Evolutionary conservation across 1,140 invertebrate species (phyloP).

Genomic region (Calliopsis andreniformis): DNA sequence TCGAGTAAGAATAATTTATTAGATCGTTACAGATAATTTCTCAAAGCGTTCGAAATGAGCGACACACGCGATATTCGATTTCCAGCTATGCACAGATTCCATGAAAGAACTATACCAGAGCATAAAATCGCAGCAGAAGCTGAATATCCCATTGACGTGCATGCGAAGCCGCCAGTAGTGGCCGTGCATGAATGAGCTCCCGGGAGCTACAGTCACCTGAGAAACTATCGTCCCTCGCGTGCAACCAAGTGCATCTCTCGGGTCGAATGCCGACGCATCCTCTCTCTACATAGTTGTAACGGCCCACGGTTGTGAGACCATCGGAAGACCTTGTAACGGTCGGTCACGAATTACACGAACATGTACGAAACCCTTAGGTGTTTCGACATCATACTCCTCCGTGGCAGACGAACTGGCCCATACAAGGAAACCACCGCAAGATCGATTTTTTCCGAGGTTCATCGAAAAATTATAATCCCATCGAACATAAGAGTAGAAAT

Average conservation of each 20-base stretch:
- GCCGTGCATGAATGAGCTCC: conserved; percentile 71
- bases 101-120: conserved; percentile 14
- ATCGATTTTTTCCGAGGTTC: too few species aligned
- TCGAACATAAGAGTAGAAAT: too few species aligned
- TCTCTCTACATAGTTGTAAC: conserved; percentile 60
- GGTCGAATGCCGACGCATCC: conserved; percentile 55
- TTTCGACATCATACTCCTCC: too few species aligned
- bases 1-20: too few species aligned
- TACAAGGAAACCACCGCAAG: too few species aligned
- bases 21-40: too few species aligned
- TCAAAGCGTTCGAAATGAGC: too few species aligned
- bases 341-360: conserved; percentile 58
- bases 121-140: conserved; percentile 57
- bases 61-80: neutral
- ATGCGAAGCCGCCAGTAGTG: conserved; percentile 62
- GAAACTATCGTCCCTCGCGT: conserved; percentile 66
- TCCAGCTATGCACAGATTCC: neutral
- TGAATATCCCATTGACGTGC: conserved; percentile 69
- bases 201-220: conserved; percentile 63
- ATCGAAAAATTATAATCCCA: too few species aligned
- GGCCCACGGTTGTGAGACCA: conserved; percentile 49
- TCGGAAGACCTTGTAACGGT: conserved; percentile 65
- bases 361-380: conserved; percentile 32
- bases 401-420: neutral
- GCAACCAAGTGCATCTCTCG: conserved; percentile 53